phyloP scores from a whole-genome alignment of 1,140 invertebrate species.

The Drosophila bocki region DNA sequence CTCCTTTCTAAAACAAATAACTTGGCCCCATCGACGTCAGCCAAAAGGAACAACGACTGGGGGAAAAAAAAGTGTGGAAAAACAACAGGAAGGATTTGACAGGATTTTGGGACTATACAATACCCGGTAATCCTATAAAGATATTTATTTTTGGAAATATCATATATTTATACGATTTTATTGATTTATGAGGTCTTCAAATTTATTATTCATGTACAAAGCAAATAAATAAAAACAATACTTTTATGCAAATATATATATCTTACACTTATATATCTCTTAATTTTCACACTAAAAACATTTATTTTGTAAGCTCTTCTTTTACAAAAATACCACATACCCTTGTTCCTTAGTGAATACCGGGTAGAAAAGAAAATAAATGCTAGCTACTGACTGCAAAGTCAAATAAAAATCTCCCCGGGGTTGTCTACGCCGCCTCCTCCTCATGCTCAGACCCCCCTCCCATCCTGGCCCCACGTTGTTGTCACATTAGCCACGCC shows the following conservation, averaged over 20 bases:
- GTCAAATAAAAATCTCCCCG: slow-evolving; percentile 72
- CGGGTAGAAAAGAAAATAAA: slow-evolving; percentile 23
- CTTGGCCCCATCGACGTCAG: slow-evolving; percentile 36
- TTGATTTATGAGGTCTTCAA: not conserved
- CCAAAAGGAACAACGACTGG: slow-evolving; percentile 11
- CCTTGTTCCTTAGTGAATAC: not conserved
- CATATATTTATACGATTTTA: not conserved
- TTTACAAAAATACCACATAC: not conserved
- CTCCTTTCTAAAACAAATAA: slow-evolving; percentile 53
- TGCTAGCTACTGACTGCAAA: slow-evolving; percentile 59
- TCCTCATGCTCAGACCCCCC: not conserved
- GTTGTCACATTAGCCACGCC: slow-evolving; percentile 79
- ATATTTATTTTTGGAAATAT: not conserved
- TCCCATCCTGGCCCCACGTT: slow-evolving; percentile 30
- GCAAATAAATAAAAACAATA: not conserved
- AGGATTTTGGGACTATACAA: not conserved
- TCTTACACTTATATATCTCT: too few species aligned
- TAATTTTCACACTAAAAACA: not conserved
- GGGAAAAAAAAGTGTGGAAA: slow-evolving; percentile 4
- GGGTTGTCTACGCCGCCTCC: slow-evolving; percentile 35
- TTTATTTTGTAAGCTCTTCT: not conserved
- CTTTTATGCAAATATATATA: not conserved
- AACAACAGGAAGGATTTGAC: not conserved
- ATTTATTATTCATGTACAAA: not conserved
- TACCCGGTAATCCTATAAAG: slow-evolving; percentile 19